A percentile compares a stretch with the other conserved stretches of the same genome.
phyloP scores from a whole-genome alignment of 2,113 vertebrate genomes.

The Notechis scutatus region DNA sequence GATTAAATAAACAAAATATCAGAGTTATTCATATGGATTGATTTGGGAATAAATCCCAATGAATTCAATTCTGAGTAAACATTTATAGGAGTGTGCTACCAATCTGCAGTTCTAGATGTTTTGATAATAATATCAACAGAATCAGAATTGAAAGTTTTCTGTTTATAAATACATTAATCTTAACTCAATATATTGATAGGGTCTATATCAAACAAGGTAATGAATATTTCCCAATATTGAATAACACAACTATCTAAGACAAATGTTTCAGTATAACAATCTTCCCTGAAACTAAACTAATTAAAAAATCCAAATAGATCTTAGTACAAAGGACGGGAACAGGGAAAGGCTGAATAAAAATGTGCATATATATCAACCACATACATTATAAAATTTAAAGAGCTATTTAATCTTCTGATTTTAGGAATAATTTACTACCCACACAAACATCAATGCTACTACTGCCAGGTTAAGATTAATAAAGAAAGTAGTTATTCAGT shows the following conservation, averaged over 20 bases:
- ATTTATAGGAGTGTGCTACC: not conserved
- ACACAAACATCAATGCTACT: slow-evolving; percentile 8
- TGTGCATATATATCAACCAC: not conserved
- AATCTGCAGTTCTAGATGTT: not conserved
- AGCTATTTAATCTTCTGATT: slow-evolving; percentile 20
- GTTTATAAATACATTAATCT: not conserved
- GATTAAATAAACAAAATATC: not conserved
- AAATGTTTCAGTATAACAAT: not conserved
- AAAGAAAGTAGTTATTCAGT: slow-evolving; percentile 25
- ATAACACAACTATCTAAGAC: not conserved
- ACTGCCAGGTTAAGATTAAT: slow-evolving; percentile 11
- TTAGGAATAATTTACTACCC: slow-evolving; percentile 26
- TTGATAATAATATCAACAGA: not conserved
- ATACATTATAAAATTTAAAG: not conserved
- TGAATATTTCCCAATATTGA: not conserved
- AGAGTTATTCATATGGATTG: not conserved
- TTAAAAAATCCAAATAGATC: not conserved
- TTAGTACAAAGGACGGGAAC: not conserved
- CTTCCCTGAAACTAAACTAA: not conserved
- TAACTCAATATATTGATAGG: not conserved
- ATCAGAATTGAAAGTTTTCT: not conserved
- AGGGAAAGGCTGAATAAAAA: not conserved
- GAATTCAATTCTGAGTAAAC: not conserved
- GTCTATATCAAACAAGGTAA: not conserved
- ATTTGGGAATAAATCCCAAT: not conserved